Conservation (phyloP, 1,140 invertebrate species). For the Latrodectus geometricus region DNA sequence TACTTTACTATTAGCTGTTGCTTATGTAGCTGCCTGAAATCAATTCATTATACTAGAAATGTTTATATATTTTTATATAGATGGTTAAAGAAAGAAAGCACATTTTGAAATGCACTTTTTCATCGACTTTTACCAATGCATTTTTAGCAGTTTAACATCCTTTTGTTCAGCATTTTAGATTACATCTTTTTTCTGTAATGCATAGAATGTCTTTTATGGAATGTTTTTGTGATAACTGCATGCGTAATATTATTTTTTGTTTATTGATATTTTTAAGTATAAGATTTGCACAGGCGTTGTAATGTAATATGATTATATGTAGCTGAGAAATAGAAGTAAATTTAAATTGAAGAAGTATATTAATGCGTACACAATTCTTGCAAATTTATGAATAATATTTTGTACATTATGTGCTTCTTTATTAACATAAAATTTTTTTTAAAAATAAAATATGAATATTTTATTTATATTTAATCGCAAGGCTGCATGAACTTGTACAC, state of each 20-base stretch:
- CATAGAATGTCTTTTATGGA: conserved; percentile 1
- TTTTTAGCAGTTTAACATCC: background rate
- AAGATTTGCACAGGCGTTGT: background rate
- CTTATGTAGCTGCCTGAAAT: background rate
- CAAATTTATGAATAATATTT: no score
- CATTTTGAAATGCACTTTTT: conserved; percentile 26
- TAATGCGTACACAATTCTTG: no score
- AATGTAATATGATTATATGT: no score
- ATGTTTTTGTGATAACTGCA: background rate
- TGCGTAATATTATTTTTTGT: background rate
- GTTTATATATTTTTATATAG: no score
- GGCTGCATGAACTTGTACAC: conserved; percentile 52
- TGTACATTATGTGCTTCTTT: no score
- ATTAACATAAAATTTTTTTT: no score
- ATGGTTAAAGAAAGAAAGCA: background rate
- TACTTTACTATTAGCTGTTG: background rate
- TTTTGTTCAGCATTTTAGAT: conserved; percentile 33
- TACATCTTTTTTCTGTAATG: conserved; percentile 21
- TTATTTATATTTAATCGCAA: conserved; percentile 22
- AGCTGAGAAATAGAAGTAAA: no score
- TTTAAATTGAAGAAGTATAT: no score
- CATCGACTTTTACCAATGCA: background rate
- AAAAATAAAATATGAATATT: no score
- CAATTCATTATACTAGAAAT: background rate
- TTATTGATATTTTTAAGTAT: background rate